A percentile compares a stretch with the other conserved stretches of the same genome.
Evolutionary conservation across 1,140 invertebrate genomes (phyloP).

Genomic region (Drosophila arizonae): DNA sequence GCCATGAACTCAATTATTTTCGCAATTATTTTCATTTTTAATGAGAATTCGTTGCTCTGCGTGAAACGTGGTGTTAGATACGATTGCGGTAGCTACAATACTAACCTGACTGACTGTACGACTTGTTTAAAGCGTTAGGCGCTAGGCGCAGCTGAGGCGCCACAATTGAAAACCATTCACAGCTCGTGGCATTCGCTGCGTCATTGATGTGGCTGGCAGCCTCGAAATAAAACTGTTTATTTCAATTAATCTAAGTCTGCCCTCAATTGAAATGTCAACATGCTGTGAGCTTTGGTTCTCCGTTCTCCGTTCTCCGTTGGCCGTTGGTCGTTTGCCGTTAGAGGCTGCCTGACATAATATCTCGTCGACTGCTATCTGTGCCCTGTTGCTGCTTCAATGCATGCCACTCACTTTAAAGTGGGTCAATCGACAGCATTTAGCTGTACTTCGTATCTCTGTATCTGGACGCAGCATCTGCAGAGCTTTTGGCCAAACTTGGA

Average conservation of each 20-base stretch:
- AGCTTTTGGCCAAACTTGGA: conserved; percentile 51
- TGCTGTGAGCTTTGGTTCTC: conserved; percentile 7
- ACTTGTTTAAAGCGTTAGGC: conserved; percentile 17
- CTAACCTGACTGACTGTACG: conserved; percentile 4
- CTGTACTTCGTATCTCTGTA: conserved; percentile 50
- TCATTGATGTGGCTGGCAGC: conserved; percentile 34
- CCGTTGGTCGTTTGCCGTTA: conserved; percentile 14
- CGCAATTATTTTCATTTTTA: conserved; percentile 68
- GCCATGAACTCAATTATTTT: conserved; percentile 78
- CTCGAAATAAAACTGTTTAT: conserved; percentile 20
- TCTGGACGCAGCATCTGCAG: conserved; percentile 55
- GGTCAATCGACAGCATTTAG: conserved; percentile 75
- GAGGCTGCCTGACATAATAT: conserved; percentile 68
- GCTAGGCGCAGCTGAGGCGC: background rate
- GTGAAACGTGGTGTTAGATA: background rate
- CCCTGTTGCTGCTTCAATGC: conserved; percentile 18
- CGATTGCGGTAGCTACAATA: conserved; percentile 12
- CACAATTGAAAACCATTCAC: conserved; percentile 30
- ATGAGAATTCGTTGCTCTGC: conserved; percentile 49
- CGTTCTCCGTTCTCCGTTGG: background rate
- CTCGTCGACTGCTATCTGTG: conserved; percentile 2
- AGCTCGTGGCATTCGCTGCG: conserved; percentile 31
- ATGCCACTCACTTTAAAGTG: conserved; percentile 53
- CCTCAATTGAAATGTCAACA: conserved; percentile 76
- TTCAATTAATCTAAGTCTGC: conserved; percentile 54